Evolutionary conservation across 2,888 invertebrate genomes (phyloP).

Genomic region (Candidula unifasciata): DNA sequence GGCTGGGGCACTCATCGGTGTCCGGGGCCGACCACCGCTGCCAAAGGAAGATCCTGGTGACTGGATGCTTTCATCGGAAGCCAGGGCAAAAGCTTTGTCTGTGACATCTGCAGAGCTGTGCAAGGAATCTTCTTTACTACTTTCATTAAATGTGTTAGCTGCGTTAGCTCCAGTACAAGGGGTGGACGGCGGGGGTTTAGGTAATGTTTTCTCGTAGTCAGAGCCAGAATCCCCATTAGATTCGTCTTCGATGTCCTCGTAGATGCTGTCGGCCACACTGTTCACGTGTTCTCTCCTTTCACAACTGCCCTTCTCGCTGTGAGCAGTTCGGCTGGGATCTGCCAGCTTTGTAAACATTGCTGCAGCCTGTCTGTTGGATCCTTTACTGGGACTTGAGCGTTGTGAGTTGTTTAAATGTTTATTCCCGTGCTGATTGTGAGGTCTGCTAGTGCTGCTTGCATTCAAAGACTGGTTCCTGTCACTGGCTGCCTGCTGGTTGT

Average conservation of each 20-base stretch:
- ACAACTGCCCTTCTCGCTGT: not conserved
- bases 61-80: conserved; percentile 43
- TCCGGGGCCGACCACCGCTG: conserved; percentile 9
- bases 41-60: conserved; percentile 31
- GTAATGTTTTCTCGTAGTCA: conserved; percentile 34
- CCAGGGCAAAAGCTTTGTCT: conserved; percentile 41
- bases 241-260: not conserved
- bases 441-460: not conserved
- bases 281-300: not conserved
- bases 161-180: conserved; percentile 11
- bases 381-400: not conserved
- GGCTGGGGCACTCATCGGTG: conserved; percentile 44
- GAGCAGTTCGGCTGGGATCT: not conserved
- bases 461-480: conserved; percentile 20
- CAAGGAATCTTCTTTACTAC: conserved; percentile 35
- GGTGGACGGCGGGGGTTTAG: conserved; percentile 45
- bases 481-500: not conserved
- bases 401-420: not conserved
- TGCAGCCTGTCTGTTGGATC: not conserved
- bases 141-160: not conserved
- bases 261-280: not conserved
- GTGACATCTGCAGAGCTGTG: conserved; percentile 51
- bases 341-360: conserved; percentile 26
- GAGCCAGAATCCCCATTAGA: conserved; percentile 21
- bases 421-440: not conserved